Base-by-base conservation (phyloP, 1,140 invertebrate genomes). In the Cydia amplana region DNA sequence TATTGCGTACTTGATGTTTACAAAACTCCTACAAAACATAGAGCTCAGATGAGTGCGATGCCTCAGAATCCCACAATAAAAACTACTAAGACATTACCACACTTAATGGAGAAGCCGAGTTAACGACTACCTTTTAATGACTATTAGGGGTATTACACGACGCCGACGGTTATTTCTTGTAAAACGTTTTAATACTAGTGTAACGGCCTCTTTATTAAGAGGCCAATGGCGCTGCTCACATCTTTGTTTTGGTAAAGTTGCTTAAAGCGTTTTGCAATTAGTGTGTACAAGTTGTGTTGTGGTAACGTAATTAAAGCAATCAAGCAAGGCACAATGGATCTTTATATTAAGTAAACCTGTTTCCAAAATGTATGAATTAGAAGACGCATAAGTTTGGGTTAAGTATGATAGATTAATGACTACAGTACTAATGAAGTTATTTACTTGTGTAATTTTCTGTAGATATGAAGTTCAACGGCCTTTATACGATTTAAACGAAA, bases 91-190 rank as follows among this genome's bases (percentile, higher is more conserved):
- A 70, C 55, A 70, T 70, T 70, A 70, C 65, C 65, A 40, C 65
- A 70, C 65, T 70, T 70, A 70, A 70, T 70, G 65, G 65, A 18
- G 55, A 23, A 60, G 4, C n/a, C 65, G 64, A 70, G 28, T 70
- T 70, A 70, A 70, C 65, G 65, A 70, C 65, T 70, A 70, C 65
- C 65, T 70, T 70, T 70, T 70, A 70, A 70, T 70, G 65, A 36
- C n/a, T 70, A 70, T 70, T 70, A 70, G 16, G 65, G 55, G 65
- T 65, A 65, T 70, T 70, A 70, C 65, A 36, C 32, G 43, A 70
- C 65, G 55, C 20, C 55, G 12, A 60, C 55, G 20, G 20, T 60
- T 36, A 36, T 70, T 40, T 70, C 65, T 32, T 65, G 25, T 65
- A 65, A 36, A 28, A 65, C 23, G 64, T 65, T 65, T 65, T 65